Base-by-base conservation (phyloP, 2,888 invertebrate genomes). In the Reticulitermes lucifugus region DNA sequence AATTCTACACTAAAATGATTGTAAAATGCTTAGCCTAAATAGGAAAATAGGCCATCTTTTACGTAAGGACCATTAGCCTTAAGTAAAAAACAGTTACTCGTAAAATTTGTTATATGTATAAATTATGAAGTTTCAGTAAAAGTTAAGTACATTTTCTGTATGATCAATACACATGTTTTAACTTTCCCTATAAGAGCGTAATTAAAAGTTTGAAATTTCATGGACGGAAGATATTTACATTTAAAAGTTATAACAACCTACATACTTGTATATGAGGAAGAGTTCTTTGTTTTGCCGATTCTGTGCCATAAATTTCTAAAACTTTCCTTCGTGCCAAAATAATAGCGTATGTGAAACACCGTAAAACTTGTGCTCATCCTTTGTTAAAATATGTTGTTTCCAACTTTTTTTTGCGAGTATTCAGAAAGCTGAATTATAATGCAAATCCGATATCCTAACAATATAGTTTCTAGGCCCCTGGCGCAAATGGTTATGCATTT, bases 381-480 rank as follows among this genome's bases (percentile, higher is more conserved):
- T 81, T 81, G 81, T 81, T 81, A 81, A 81, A 81, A 81, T 81
- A 81, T 81, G 81, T 81, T 81, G 81, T 81, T 70, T 35, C 59
- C 60, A 81, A 81, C 70, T 81, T 81, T 81, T 46, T 43, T 46
- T 81, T 43, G 21, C 59, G 12, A 55, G 59, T 79, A 79, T n/a
- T 46, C 46, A 51, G 5, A 21, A 46, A 46, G 60, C 70, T 81
- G 81, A 81, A 81, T 80, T 81, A 81, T 81, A 81, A 81, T 81
- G 70, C 81, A 81, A 81, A 81, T 81, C 70, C 81, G 70, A 81
- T 81, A 81, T 80, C 41, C 65, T 70, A 81, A 81, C 81, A 81
- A 70, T n/a, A 81, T 35, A 65, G 41, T 81, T 81, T 70, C 46
- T 80, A 80, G 80, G 29, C 55, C 60, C 60, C 60, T 70, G 65